Conservation (phyloP, 2,888 invertebrate species). For the Eristalis tenax region DNA sequence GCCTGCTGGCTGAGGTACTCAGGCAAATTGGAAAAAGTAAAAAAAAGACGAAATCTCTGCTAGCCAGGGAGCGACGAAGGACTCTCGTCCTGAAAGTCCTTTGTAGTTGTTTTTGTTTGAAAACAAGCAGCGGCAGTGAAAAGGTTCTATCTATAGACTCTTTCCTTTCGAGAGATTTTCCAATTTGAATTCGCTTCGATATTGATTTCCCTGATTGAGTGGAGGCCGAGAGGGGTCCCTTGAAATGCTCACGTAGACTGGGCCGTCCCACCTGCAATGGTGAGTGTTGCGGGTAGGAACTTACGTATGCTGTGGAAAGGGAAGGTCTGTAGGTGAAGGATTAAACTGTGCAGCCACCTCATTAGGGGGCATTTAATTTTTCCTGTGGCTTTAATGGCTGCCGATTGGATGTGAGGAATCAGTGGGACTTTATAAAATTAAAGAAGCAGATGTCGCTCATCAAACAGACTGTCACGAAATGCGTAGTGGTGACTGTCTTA, state of each 20-base stretch:
- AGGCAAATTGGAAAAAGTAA: slow-evolving; percentile 7
- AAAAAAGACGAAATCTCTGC: not conserved
- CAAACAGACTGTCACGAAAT: no score
- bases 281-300: not conserved
- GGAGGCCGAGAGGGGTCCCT: not conserved
- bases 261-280: not conserved
- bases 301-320: not conserved
- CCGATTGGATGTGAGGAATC: no score
- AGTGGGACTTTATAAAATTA: no score
- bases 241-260: not conserved
- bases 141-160: not conserved
- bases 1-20: not conserved
- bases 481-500: no score
- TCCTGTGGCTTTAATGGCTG: no score
- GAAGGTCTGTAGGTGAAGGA: no score
- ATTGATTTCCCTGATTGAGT: not conserved
- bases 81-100: not conserved
- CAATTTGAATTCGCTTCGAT: not conserved
- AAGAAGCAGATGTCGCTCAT: no score
- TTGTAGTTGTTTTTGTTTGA: not conserved
- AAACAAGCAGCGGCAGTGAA: not conserved
- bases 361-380: no score
- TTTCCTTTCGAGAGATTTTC: not conserved
- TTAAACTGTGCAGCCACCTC: no score
- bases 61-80: not conserved